Evolutionary conservation across 2,888 invertebrate genomes (phyloP), one percentile per base, ranked within the genome.

Genomic region (Baronia brevicornis): DNA sequence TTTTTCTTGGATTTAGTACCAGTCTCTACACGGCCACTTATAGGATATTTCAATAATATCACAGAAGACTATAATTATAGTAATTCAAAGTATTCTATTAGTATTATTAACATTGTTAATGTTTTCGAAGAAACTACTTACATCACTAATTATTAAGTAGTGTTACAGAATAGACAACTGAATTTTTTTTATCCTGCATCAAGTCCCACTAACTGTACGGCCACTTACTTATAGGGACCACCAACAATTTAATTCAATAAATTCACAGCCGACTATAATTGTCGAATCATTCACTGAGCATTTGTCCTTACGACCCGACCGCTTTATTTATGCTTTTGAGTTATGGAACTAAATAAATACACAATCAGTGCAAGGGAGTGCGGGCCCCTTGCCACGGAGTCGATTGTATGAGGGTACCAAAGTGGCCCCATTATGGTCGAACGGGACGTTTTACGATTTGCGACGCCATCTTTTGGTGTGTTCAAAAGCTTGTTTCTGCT

Each of bases 261-360:
- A 69, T 68, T 67, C 64, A 56, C 69, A 48, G 51, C 36, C 38
- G 28, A 51, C 52, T 46, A 60, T 78, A 70, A 79, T 77, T 69
- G 78, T 73, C 65, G 59, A 73, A 77, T 78, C 78, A 79, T 78
- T 71, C 64, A 66, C 49, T 61, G 45, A 47, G 53, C 59, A 28
- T 28, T 33, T 59, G 60, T 60, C 57, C 51, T 13, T 39, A 44
- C 43, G 46, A 23, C 53, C 43, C 47, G 47, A 45, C 51, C 35
- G 23, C 32, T 48, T 46, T 46, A 59, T 60, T 57, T 48, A 53
- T 48, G 46, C 44, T 50, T 43, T 42, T 38, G 48, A 46, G 46
- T 54, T 52, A 54, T 44, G 36, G 41, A 47, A 46, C 44, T 48
- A 45, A 47, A 44, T 44, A 44, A 43, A 46, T 48, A 44, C 44